phyloP scores from a whole-genome alignment of 2,888 invertebrate species.

The Drosophila prolongata region DNA sequence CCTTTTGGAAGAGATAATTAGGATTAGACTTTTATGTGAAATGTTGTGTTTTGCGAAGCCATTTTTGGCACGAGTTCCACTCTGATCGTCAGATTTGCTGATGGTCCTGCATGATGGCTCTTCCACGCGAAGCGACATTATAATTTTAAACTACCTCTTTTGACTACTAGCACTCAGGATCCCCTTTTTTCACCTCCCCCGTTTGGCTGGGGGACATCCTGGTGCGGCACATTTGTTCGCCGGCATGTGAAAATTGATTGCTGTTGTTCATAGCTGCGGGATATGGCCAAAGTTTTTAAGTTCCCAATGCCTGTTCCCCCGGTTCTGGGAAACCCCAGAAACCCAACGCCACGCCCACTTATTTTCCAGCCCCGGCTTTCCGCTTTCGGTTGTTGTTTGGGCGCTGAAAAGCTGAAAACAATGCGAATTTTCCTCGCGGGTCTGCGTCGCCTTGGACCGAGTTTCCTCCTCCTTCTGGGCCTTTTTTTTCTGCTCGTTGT shows the following conservation, averaged over 20 bases:
- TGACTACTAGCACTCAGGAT: not conserved
- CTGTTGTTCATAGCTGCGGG: conserved; percentile 80
- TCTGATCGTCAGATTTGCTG: conserved; percentile 47
- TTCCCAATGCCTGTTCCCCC: conserved; percentile 55
- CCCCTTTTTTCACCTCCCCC: not conserved
- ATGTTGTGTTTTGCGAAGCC: conserved; percentile 12
- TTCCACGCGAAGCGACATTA: conserved; percentile 66
- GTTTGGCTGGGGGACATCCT: conserved; percentile 51
- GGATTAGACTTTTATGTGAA: conserved; percentile 9
- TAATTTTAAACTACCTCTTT: conserved; percentile 68
- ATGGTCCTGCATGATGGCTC: conserved; percentile 52
- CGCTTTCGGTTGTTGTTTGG: conserved; percentile 62
- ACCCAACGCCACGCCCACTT: not conserved
- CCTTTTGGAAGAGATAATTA: conserved; percentile 19
- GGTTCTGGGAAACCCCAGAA: conserved; percentile 8
- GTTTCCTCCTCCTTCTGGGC: conserved; percentile 39
- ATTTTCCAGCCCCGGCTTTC: conserved; percentile 24
- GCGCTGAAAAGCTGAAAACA: conserved; percentile 77
- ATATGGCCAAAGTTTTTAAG: conserved; percentile 78
- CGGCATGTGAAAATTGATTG: conserved; percentile 80
- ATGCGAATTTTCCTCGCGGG: conserved; percentile 79
- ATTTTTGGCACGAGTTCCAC: not conserved
- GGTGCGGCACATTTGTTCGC: conserved; percentile 75
- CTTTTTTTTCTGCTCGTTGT: conserved; percentile 48
- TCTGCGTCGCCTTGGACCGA: conserved; percentile 73